Conservation (phyloP, 1,140 invertebrate genomes). For the Probaryconus sp. region DNA sequence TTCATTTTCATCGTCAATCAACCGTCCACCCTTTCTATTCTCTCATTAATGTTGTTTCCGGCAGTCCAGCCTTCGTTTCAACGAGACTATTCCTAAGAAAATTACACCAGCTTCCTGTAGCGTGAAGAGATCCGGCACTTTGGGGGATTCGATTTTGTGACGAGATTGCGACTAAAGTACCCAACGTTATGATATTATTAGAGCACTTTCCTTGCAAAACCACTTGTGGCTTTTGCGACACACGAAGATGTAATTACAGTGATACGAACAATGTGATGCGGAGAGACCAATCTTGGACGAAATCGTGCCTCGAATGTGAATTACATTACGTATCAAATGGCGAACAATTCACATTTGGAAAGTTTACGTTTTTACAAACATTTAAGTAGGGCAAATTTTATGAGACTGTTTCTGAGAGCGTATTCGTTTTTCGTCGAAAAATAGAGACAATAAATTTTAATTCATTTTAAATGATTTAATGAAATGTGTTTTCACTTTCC, state of each 20-base stretch:
- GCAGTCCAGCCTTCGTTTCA: slow-evolving; percentile 55
- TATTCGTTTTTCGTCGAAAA: slow-evolving; percentile 5
- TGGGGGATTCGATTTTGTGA: slow-evolving; percentile 60
- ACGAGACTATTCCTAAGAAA: slow-evolving; percentile 71
- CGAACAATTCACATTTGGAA: too few species aligned
- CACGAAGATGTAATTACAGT: slow-evolving; percentile 17
- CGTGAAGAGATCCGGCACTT: slow-evolving; percentile 63
- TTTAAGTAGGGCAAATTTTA: too few species aligned
- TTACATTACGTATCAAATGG: too few species aligned
- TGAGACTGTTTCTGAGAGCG: too few species aligned
- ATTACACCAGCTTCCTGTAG: slow-evolving; percentile 69
- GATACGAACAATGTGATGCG: too few species aligned
- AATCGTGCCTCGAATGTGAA: too few species aligned
- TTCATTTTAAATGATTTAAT: too few species aligned
- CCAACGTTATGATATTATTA: slow-evolving; percentile 41
- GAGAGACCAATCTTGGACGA: too few species aligned
- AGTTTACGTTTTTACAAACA: too few species aligned
- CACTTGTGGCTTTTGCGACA: slow-evolving; percentile 34
- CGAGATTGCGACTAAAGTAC: slow-evolving; percentile 22
- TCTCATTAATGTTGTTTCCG: slow-evolving; percentile 75
- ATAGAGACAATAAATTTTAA: too few species aligned
- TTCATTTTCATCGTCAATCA: slow-evolving; percentile 77
- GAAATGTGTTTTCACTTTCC: too few species aligned
- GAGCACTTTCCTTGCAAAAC: slow-evolving; percentile 44
- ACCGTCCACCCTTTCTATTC: slow-evolving; percentile 70